phyloP scores from a whole-genome alignment of 1,140 invertebrate genomes.

The Drosophila littoralis region DNA sequence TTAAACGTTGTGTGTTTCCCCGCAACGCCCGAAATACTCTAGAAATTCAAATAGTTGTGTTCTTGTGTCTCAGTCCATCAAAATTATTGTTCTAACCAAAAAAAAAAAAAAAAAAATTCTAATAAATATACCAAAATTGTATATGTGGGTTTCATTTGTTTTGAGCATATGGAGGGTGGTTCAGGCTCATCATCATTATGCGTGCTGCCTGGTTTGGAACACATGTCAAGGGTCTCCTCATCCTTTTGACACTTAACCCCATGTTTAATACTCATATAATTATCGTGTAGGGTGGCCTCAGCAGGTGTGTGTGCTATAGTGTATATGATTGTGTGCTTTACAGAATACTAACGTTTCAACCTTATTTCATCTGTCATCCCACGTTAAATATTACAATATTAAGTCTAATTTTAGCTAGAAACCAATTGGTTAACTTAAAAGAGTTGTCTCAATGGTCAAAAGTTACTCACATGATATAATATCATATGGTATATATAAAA shows the following conservation, averaged over 20 bases:
- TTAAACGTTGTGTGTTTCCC: neutral
- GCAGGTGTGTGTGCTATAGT: constrained; percentile 49
- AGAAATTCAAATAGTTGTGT: constrained; percentile 29
- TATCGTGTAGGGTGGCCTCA: constrained; percentile 45
- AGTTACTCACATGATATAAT: too few species aligned
- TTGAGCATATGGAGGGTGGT: neutral
- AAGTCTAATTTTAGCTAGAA: too few species aligned
- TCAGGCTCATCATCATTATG: constrained; percentile 65
- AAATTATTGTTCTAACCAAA: constrained; percentile 39
- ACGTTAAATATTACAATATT: too few species aligned
- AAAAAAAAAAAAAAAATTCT: constrained; percentile 26
- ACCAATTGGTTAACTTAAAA: too few species aligned
- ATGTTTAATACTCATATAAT: constrained; percentile 51
- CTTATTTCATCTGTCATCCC: too few species aligned
- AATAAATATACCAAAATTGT: neutral
- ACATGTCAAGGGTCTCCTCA: constrained; percentile 58
- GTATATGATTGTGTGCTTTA: too few species aligned
- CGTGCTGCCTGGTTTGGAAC: constrained; percentile 27
- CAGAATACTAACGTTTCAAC: too few species aligned
- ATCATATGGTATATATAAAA: too few species aligned
- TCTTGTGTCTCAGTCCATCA: constrained; percentile 14
- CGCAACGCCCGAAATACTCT: neutral
- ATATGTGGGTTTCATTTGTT: neutral
- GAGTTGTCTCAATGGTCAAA: too few species aligned
- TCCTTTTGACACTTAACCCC: constrained; percentile 78